phyloP scores from a whole-genome alignment of 2,113 vertebrate species.

The Saguinus midas region DNA sequence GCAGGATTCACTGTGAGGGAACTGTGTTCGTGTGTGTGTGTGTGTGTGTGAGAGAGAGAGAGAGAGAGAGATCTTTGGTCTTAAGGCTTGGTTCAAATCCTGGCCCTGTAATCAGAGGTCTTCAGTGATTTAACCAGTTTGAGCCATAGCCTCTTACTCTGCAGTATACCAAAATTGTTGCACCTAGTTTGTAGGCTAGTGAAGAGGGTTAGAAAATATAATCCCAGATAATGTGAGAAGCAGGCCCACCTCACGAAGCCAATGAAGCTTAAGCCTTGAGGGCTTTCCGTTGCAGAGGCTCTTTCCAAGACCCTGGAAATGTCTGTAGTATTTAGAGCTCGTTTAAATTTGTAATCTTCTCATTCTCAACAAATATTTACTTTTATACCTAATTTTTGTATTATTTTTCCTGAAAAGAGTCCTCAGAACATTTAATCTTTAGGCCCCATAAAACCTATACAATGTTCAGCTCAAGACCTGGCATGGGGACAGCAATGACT shows the following conservation, averaged over 20 bases:
- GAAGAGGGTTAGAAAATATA: not conserved
- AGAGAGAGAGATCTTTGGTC: not conserved
- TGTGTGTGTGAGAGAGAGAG: too few relatives aligned
- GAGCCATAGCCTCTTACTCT: not conserved
- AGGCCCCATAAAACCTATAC: not conserved
- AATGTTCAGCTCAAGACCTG: not conserved
- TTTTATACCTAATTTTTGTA: not conserved
- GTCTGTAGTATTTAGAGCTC: not conserved
- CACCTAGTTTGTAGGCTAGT: not conserved
- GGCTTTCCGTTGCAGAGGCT: not conserved
- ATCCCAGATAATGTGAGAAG: not conserved
- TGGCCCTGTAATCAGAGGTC: not conserved
- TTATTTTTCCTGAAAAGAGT: not conserved
- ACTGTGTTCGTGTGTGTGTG: rapidly evolving
- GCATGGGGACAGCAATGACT: not conserved
- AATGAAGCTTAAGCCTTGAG: not conserved
- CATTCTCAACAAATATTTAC: not conserved
- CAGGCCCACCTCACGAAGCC: not conserved
- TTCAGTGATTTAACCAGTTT: not conserved
- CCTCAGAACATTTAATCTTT: not conserved
- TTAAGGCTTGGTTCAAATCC: not conserved
- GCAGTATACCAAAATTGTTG: not conserved
- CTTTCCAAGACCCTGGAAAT: not conserved
- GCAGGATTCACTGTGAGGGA: too few relatives aligned
- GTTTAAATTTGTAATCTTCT: not conserved